Base-by-base conservation (phyloP, 2,888 invertebrate genomes). In the Hirtodrosophila confusa region DNA sequence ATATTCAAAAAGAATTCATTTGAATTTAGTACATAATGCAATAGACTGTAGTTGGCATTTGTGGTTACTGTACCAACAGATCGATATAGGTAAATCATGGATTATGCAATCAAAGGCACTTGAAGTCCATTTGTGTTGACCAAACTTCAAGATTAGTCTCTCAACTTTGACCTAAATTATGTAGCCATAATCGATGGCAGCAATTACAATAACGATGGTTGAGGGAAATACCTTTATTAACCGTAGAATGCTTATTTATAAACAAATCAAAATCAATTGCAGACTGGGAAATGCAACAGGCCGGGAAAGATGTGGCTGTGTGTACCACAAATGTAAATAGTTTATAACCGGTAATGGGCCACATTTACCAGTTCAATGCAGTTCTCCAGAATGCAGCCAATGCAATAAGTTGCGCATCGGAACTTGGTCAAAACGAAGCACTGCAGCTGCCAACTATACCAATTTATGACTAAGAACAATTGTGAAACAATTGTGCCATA, bases 221-320 rank as follows among this genome's bases (percentile, higher is more conserved):
- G 41, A 27, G 27, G 39, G 39, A 36, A 49, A 56, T 58, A 43
- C 36, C 57, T 41, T 44, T 33, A 56, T 50, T 43, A 41, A 43
- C 33, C 10, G 41, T 27, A 27, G 31, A 24, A 50, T 31, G 9
- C 50, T 49, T 69, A 57, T 65, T 61, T 67, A 35, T 44, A 72
- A 75, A 73, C 69, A 73, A 85, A 72, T 72, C 55, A 70, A 55
- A 72, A 53, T 36, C 73, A 85, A 69, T 73, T 75, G 64, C 47
- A 69, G 27, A 39, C 53, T 54, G 49, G 41, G 9, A 53, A 41
- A 36, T 39, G 35, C 54, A 68, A 35, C 49, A 50, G 23, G 44
- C 31, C 10, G 7, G 12, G 3, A 10, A 23, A 31, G 7, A 9
- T 11, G 31, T 23, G 24, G 3, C 10, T 6, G 24, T 9, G 2